Conservation (phyloP, 2,797 vertebrate genomes). For the Discoglossus pictus region DNA sequence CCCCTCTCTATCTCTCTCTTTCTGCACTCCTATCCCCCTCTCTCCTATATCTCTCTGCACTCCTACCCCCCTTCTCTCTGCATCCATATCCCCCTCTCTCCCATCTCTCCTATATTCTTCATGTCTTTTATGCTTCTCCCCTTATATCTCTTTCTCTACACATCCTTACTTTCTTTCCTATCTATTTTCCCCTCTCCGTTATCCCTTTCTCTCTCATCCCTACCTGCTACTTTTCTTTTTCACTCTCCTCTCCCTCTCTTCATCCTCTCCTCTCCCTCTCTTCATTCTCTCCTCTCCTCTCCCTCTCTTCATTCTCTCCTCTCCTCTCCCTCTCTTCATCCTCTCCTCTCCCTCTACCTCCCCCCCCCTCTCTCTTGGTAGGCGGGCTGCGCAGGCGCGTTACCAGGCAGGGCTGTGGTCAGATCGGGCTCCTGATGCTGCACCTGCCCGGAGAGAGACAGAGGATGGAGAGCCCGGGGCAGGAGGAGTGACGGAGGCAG, state of each 20-base stretch:
- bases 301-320: not conserved
- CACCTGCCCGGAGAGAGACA: slow-evolving; percentile 31
- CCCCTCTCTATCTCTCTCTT: too few species aligned
- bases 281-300: not conserved
- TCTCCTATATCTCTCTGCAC: too few species aligned
- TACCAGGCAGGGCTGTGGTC: slow-evolving; percentile 34
- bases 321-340: not conserved
- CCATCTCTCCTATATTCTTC: too few species aligned
- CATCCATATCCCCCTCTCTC: too few species aligned
- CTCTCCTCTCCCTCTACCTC: slow-evolving; percentile 7
- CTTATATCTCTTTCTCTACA: too few species aligned
- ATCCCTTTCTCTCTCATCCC: not conserved
- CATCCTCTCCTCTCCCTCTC: not conserved
- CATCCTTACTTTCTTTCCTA: too few species aligned
- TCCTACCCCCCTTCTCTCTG: too few species aligned
- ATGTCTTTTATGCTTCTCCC: too few species aligned
- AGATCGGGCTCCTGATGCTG: slow-evolving; percentile 31
- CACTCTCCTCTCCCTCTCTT: not conserved
- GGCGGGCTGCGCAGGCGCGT: slow-evolving; percentile 44
- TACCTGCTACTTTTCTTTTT: not conserved
- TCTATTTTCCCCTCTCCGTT: too few species aligned
- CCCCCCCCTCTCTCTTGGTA: not conserved
- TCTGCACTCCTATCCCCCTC: too few species aligned
- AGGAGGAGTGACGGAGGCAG: slow-evolving; percentile 8
- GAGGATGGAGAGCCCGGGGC: slow-evolving; percentile 28